These are phyloP conservation scores for Epirrhoe tristata DNA, from an alignment of 2,888 invertebrate species.

Conservation along the genomic window DNA sequence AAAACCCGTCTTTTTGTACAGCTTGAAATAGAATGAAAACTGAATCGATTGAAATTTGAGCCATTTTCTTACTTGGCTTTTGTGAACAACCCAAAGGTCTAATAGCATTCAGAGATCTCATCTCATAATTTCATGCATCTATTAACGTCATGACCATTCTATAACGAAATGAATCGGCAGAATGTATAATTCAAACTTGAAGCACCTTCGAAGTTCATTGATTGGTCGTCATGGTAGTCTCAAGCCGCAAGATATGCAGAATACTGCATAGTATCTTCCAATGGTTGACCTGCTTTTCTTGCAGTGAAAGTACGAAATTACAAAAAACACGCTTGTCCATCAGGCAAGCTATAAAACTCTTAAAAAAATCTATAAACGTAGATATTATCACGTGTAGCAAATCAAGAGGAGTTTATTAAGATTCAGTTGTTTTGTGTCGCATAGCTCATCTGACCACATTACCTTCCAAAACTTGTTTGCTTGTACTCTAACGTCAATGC, in stretches of 20 bases:
- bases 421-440: no score
- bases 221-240: slow-evolving; percentile 51
- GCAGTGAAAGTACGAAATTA: slow-evolving; percentile 68
- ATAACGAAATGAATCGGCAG: slow-evolving; percentile 60
- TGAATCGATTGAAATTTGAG: no score
- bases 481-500: neutral
- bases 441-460: no score
- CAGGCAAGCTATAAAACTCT: no score
- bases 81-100: neutral
- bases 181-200: slow-evolving; percentile 30
- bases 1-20: no score
- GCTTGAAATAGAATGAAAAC: no score
- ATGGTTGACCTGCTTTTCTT: slow-evolving; percentile 70
- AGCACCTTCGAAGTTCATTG: slow-evolving; percentile 46
- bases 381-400: no score
- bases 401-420: neutral
- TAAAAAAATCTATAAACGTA: no score
- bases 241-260: slow-evolving; percentile 48
- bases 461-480: no score
- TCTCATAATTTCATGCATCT: neutral
- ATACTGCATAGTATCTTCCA: slow-evolving; percentile 33
- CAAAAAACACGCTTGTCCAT: slow-evolving; percentile 35
- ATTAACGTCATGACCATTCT: slow-evolving; percentile 41
- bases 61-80: neutral
- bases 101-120: neutral